These are phyloP conservation scores for Eospalax fontanierii DNA, from an alignment of 2,797 vertebrate species.

Conservation along the genomic window DNA sequence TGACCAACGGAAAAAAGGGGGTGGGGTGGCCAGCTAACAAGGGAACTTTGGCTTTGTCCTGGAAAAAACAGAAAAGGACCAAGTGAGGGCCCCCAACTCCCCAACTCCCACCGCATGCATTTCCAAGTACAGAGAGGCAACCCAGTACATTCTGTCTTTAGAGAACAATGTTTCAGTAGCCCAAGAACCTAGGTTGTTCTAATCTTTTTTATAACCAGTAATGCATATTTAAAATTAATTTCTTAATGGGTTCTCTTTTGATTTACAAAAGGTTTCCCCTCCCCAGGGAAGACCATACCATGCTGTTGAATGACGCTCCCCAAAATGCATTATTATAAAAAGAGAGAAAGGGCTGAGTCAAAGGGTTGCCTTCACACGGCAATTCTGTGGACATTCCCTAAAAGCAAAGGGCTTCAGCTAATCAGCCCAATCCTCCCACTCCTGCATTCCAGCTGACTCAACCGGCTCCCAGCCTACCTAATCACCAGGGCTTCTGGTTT, in stretches of 20 bases:
- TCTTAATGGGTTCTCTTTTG: conserved; percentile 75
- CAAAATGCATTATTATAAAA: conserved; percentile 50
- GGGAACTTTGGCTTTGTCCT: conserved; percentile 89
- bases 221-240: conserved; percentile 78
- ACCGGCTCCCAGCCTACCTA: conserved; percentile 89
- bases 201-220: conserved; percentile 77
- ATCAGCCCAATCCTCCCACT: conserved; percentile 88
- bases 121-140: conserved; percentile 69
- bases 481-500: conserved; percentile 87
- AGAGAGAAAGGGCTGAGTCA: conserved; percentile 82
- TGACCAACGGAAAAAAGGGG: conserved; percentile 84
- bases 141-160: conserved; percentile 66
- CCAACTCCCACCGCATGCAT: conserved; percentile 83
- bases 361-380: conserved; percentile 81
- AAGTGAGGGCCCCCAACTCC: conserved; percentile 85
- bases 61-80: conserved; percentile 89
- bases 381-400: conserved; percentile 74
- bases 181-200: conserved; percentile 77
- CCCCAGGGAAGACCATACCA: conserved; percentile 74
- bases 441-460: conserved; percentile 89
- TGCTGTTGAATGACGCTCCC: conserved; percentile 12
- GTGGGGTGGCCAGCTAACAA: conserved; percentile 85
- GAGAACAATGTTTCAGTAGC: conserved; percentile 76
- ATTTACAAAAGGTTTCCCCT: conserved; percentile 72
- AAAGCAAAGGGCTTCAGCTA: conserved; percentile 82